Conservation (phyloP, 2,888 invertebrate species). For the Eupelmus urozonus region DNA sequence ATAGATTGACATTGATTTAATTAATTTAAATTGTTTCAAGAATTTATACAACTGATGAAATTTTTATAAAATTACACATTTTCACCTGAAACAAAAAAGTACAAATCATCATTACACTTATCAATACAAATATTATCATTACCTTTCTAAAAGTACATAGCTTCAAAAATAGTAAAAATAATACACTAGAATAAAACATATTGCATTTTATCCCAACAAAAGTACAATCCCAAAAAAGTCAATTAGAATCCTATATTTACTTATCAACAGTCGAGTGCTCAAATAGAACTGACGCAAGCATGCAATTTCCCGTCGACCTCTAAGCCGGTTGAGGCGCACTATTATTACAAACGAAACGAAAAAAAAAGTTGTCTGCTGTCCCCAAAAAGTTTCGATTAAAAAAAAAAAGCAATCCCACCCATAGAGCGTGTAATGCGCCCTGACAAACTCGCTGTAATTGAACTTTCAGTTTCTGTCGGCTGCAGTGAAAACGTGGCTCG, state of each 20-base stretch:
- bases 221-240: background rate
- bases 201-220: background rate
- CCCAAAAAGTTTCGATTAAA: constrained; percentile 29
- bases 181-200: too few relatives aligned
- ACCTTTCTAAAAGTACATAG: too few relatives aligned
- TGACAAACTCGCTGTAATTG: constrained; percentile 60
- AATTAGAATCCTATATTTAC: background rate
- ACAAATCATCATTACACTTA: too few relatives aligned
- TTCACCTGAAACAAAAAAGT: too few relatives aligned
- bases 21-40: too few relatives aligned
- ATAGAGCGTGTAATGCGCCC: constrained; percentile 28
- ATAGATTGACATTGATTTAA: too few relatives aligned
- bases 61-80: too few relatives aligned
- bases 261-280: constrained; percentile 12
- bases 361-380: constrained; percentile 12
- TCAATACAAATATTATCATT: too few relatives aligned
- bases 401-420: constrained; percentile 12
- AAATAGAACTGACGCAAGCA: constrained; percentile 27
- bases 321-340: constrained; percentile 1
- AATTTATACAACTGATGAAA: too few relatives aligned
- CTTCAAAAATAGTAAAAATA: too few relatives aligned
- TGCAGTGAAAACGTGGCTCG: constrained; percentile 69
- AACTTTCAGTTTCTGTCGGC: constrained; percentile 72
- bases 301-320: background rate
- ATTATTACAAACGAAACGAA: constrained; percentile 4